Conservation (phyloP, 2,888 invertebrate genomes). For the Magallana nippona region DNA sequence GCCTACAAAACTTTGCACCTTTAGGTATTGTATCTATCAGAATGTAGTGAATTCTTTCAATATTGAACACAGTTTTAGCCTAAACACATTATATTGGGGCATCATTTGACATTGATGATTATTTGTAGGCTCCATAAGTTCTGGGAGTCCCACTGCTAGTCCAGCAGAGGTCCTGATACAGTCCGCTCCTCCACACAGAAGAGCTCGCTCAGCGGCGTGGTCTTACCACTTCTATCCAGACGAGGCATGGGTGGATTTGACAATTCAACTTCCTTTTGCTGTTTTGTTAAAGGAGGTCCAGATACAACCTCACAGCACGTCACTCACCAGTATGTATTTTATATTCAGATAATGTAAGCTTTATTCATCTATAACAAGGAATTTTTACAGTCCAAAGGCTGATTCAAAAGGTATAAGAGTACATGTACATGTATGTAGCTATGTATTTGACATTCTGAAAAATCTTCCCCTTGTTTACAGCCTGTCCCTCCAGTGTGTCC, state of each 20-base stretch:
- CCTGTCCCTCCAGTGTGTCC: constrained; percentile 91
- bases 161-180: constrained; percentile 93
- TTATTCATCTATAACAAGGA: no score
- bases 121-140: constrained; percentile 85
- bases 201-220: constrained; percentile 96
- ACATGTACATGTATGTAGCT: constrained; percentile 45
- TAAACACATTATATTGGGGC: no score
- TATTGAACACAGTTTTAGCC: no score
- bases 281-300: constrained; percentile 91
- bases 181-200: constrained; percentile 88
- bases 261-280: constrained; percentile 92
- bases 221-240: constrained; percentile 97
- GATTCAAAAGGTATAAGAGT: no score
- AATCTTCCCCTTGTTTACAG: constrained; percentile 79
- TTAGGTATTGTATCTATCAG: constrained; percentile 82
- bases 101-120: neutral
- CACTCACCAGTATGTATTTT: constrained; percentile 75
- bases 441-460: constrained; percentile 51
- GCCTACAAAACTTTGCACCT: constrained; percentile 93
- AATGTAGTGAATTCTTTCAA: no score
- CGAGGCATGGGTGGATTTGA: constrained; percentile 90
- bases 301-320: constrained; percentile 77
- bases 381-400: no score
- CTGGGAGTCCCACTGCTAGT: constrained; percentile 91
- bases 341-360: neutral